A percentile compares a stretch with the other conserved stretches of the same genome.
Conservation (phyloP, 2,888 invertebrate species). For the Abscondita cerata region DNA sequence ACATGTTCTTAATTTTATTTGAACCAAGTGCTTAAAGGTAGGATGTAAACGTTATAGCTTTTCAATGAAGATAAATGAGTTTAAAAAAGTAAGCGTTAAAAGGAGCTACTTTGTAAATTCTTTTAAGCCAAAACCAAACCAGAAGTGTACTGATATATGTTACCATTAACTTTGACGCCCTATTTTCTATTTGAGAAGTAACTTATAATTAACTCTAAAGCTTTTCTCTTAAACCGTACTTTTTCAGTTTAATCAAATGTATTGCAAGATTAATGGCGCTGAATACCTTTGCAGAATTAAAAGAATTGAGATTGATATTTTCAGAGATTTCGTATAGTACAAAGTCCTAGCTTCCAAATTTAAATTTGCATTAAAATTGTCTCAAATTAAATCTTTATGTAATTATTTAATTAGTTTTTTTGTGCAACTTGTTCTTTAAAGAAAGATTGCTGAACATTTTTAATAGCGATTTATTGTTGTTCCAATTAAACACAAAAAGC, state of each 20-base stretch:
- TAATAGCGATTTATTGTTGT: too few relatives aligned
- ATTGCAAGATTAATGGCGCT: slow-evolving; percentile 1
- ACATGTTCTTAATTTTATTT: too few relatives aligned
- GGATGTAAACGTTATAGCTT: neutral
- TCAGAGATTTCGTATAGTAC: neutral
- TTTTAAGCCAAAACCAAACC: slow-evolving; percentile 4
- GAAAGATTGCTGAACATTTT: too few relatives aligned
- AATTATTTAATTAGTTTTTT: too few relatives aligned
- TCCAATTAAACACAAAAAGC: too few relatives aligned
- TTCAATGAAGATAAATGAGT: neutral
- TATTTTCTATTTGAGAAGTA: slow-evolving; percentile 9
- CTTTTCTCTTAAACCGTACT: slow-evolving; percentile 9
- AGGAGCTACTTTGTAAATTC: slow-evolving; percentile 5
- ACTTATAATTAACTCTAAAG: slow-evolving; percentile 10
- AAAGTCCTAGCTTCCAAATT: neutral
- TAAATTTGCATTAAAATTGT: neutral
- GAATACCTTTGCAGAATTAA: slow-evolving; percentile 10
- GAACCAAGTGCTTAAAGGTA: too few relatives aligned
- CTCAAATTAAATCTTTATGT: too few relatives aligned
- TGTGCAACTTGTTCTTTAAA: too few relatives aligned
- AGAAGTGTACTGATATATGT: slow-evolving; percentile 4
- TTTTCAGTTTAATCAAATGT: slow-evolving; percentile 8
- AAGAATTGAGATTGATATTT: slow-evolving; percentile 3
- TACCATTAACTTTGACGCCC: slow-evolving; percentile 3
- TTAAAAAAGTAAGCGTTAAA: neutral